These are phyloP conservation scores for Allolobophora icterica DNA, from an alignment of 2,888 invertebrate species.

Conservation along the genomic window DNA sequence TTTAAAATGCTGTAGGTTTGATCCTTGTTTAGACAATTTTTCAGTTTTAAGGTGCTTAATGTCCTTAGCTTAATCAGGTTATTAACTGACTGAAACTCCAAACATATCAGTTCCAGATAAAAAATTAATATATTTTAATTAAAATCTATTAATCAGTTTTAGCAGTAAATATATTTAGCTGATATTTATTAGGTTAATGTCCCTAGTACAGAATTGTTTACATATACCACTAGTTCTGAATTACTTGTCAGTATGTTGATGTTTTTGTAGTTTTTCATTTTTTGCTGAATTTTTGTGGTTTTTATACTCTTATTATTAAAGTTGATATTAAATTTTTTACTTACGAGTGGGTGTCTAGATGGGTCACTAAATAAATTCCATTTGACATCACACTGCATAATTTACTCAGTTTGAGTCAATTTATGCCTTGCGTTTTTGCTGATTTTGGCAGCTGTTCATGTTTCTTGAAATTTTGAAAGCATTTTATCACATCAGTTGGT, in stretches of 20 bases:
- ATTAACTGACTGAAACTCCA: neutral
- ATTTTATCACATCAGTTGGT: neutral
- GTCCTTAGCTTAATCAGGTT: neutral
- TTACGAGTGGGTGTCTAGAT: neutral
- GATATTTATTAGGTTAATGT: constrained; percentile 9
- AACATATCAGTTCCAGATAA: neutral
- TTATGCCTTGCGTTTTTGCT: neutral
- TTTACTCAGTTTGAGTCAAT: neutral
- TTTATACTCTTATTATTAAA: neutral
- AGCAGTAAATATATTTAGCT: neutral
- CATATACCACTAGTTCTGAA: neutral
- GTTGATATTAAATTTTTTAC: neutral
- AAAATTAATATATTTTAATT: neutral
- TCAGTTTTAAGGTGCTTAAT: neutral
- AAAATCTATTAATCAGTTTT: neutral
- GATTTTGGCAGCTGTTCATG: neutral
- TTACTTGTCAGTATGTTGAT: neutral
- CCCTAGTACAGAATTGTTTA: neutral
- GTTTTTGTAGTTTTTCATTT: neutral
- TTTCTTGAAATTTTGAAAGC: neutral
- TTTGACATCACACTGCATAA: neutral
- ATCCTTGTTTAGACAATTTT: neutral
- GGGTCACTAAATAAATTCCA: neutral
- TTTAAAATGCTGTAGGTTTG: neutral
- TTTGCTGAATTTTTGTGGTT: neutral